These are phyloP conservation scores for Ametastegia equiseti DNA, from an alignment of 2,888 invertebrate species.

Conservation along the genomic window DNA sequence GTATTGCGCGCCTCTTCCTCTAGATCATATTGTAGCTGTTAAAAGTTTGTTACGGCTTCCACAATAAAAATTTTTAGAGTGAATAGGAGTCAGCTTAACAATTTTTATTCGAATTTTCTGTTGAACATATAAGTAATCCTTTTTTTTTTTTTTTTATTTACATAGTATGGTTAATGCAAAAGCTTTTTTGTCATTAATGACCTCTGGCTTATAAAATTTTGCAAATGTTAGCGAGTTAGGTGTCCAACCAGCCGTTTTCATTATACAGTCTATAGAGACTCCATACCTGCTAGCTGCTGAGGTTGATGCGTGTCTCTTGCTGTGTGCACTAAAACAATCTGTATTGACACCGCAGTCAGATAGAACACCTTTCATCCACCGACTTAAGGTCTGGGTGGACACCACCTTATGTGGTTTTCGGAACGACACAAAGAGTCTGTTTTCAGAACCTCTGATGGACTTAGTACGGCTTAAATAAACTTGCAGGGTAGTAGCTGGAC, in stretches of 20 bases:
- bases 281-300: conserved; percentile 18
- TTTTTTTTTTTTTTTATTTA: too few species aligned
- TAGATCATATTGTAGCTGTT: not conserved
- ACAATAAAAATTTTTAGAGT: too few species aligned
- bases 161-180: not conserved
- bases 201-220: conserved; percentile 21
- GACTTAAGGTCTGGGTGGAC: conserved; percentile 24
- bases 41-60: too few species aligned
- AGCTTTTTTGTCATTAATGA: not conserved
- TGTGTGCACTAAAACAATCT: conserved; percentile 20
- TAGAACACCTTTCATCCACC: conserved; percentile 45
- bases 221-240: conserved; percentile 32
- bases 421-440: conserved; percentile 48
- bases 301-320: conserved; percentile 25
- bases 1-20: not conserved
- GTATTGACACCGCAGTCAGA: conserved; percentile 26
- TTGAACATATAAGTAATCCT: too few species aligned
- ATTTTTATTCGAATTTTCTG: too few species aligned
- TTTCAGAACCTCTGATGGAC: conserved; percentile 38
- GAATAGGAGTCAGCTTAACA: too few species aligned
- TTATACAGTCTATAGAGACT: conserved; percentile 24
- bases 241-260: conserved; percentile 40
- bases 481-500: conserved; percentile 13
- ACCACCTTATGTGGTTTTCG: conserved; percentile 6
- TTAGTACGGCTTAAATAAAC: conserved; percentile 47